Conservation (phyloP, 2,888 invertebrate species). For the Cryptophagus acutangulus region DNA sequence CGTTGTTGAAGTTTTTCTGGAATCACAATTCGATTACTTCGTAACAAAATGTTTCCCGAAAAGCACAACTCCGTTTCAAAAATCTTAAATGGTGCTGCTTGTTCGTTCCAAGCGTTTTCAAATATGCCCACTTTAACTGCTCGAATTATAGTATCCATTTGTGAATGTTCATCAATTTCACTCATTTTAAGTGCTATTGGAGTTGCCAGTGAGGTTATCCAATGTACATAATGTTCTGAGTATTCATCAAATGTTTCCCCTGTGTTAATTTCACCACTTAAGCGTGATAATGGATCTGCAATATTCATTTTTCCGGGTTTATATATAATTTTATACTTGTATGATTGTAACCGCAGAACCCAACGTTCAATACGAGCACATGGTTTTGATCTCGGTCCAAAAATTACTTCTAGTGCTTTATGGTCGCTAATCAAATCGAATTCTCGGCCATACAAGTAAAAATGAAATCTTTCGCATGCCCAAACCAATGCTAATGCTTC, state of each 20-base stretch:
- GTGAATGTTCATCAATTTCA: slow-evolving; percentile 14
- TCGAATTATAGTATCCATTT: slow-evolving; percentile 12
- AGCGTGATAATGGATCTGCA: slow-evolving; percentile 9
- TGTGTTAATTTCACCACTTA: slow-evolving; percentile 1
- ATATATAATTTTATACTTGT: slow-evolving; percentile 16
- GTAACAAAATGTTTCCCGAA: slow-evolving; percentile 22
- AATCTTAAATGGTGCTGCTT: slow-evolving; percentile 10
- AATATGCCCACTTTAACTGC: slow-evolving; percentile 11
- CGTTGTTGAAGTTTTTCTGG: slow-evolving; percentile 19
- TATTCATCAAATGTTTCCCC: slow-evolving; percentile 1
- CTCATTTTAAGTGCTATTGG: slow-evolving; percentile 17
- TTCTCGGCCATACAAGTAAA: slow-evolving; percentile 18
- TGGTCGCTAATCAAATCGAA: slow-evolving; percentile 14
- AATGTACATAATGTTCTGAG: slow-evolving; percentile 10
- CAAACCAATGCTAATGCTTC: slow-evolving; percentile 41
- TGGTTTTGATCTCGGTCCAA: slow-evolving; percentile 7
- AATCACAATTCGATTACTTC: slow-evolving; percentile 26
- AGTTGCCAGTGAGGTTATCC: slow-evolving; percentile 15
- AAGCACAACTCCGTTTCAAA: slow-evolving; percentile 35
- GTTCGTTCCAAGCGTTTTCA: slow-evolving; percentile 10
- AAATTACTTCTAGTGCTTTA: slow-evolving; percentile 14
- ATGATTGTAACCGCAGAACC: slow-evolving; percentile 18
- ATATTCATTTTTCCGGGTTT: slow-evolving; percentile 14
- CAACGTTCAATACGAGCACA: slow-evolving; percentile 16
- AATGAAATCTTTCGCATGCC: slow-evolving; percentile 32